A percentile compares a stretch with the other conserved stretches of the same genome.
These are phyloP conservation scores for Erythrocercus mccallii DNA, from an alignment of 2,113 vertebrate genomes.

Conservation along the genomic window DNA sequence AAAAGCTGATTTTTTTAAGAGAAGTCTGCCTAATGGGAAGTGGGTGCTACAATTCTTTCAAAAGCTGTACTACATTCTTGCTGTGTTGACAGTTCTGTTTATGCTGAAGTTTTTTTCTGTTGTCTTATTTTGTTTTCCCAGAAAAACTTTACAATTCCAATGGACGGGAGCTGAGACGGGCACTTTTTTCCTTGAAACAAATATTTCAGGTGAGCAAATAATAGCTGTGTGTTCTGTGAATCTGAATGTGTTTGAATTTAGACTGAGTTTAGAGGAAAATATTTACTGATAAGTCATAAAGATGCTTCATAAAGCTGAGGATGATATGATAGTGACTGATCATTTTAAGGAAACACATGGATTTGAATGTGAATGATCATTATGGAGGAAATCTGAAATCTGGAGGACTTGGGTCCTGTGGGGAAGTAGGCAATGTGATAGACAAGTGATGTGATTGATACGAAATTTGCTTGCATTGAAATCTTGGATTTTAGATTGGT, in stretches of 20 bases:
- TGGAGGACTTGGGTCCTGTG: neutral
- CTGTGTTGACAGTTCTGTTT: neutral
- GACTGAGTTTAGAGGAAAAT: neutral
- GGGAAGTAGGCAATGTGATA: neutral
- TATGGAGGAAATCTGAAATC: neutral
- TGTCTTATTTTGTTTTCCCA: constrained; percentile 64
- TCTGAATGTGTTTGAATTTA: neutral
- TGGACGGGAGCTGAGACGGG: constrained; percentile 91
- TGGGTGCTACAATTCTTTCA: neutral
- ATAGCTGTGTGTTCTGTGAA: neutral
- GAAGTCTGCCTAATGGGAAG: neutral
- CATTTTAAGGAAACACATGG: neutral
- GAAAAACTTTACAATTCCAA: constrained; percentile 96
- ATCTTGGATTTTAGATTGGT: neutral
- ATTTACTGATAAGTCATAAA: neutral
- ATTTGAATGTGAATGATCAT: neutral
- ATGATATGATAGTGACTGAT: neutral
- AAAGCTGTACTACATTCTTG: neutral
- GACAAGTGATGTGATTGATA: neutral
- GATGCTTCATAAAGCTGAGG: neutral
- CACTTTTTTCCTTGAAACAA: constrained; percentile 97
- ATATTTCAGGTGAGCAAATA: constrained; percentile 91
- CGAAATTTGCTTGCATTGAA: neutral
- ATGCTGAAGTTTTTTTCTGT: neutral
- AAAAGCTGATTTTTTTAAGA: neutral